These are phyloP conservation scores for Patella ulyssiponensis DNA, from an alignment of 2,888 invertebrate species.

Conservation along the genomic window DNA sequence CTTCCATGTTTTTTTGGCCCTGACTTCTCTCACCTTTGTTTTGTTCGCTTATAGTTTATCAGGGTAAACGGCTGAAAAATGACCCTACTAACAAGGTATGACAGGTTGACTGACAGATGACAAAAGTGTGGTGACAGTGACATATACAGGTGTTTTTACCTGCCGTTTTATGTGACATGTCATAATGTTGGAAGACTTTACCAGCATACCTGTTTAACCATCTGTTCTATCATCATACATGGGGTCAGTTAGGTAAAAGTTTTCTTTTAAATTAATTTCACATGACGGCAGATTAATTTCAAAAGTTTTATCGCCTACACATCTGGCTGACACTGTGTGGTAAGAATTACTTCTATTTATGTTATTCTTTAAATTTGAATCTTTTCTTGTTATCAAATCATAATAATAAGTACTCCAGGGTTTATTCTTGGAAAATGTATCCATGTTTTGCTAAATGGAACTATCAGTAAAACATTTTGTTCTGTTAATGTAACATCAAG, in stretches of 20 bases:
- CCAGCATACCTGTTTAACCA: constrained; percentile 8
- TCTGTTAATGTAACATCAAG: too few relatives aligned
- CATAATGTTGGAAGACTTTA: not conserved
- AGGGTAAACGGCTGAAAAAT: not conserved
- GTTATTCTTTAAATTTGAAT: too few relatives aligned
- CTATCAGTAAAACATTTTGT: too few relatives aligned
- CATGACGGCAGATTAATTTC: not conserved
- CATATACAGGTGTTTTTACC: constrained; percentile 11
- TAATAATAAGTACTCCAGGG: too few relatives aligned
- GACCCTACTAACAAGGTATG: not conserved
- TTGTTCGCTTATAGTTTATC: not conserved
- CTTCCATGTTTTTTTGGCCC: too few relatives aligned
- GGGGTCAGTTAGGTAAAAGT: not conserved
- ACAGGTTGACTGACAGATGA: not conserved
- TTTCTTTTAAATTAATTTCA: not conserved
- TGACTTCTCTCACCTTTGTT: not conserved
- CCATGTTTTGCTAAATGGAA: too few relatives aligned
- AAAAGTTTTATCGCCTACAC: too few relatives aligned
- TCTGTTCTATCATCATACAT: not conserved
- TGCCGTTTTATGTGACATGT: constrained; percentile 11
- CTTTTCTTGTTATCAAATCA: too few relatives aligned
- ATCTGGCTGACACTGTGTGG: too few relatives aligned
- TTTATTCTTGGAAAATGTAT: too few relatives aligned
- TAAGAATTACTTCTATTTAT: too few relatives aligned
- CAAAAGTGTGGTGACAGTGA: constrained; percentile 4